Conservation (phyloP, 2,113 vertebrate genomes). For the Paramormyrops kingsleyae region DNA sequence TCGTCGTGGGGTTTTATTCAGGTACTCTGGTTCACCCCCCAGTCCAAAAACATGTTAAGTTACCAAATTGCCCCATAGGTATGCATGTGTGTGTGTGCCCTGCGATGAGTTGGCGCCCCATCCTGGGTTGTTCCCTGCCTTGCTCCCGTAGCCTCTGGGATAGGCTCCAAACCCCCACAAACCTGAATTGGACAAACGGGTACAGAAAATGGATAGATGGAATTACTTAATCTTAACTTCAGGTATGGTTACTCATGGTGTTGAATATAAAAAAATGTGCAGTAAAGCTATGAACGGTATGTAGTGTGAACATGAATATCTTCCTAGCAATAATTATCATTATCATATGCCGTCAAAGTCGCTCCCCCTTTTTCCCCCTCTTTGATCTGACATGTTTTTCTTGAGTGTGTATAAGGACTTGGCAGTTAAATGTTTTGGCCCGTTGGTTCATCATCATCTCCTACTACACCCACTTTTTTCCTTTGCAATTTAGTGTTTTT, state of each 20-base stretch:
- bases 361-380: too few relatives aligned
- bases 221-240: not conserved
- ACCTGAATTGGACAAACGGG: not conserved
- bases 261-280: not conserved
- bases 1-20: not conserved
- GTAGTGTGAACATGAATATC: not conserved
- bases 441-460: not conserved
- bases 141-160: too few relatives aligned
- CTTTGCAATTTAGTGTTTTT: not conserved
- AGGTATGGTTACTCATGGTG: not conserved
- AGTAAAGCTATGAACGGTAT: not conserved
- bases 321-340: not conserved
- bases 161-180: not conserved
- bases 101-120: not conserved
- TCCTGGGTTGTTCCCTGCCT: too few relatives aligned
- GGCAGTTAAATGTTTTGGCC: not conserved
- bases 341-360: not conserved
- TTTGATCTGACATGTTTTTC: too few relatives aligned
- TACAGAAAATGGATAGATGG: not conserved
- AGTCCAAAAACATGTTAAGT: not conserved
- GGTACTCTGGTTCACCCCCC: not conserved
- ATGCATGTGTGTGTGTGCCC: not conserved
- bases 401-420: too few relatives aligned
- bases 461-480: not conserved
- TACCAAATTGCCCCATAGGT: not conserved